Percentiles rank a stretch among this genome's conserved stretches.
These are phyloP conservation scores for Mamestra configurata DNA, from an alignment of 1,140 invertebrate species.

Conservation along the genomic window DNA sequence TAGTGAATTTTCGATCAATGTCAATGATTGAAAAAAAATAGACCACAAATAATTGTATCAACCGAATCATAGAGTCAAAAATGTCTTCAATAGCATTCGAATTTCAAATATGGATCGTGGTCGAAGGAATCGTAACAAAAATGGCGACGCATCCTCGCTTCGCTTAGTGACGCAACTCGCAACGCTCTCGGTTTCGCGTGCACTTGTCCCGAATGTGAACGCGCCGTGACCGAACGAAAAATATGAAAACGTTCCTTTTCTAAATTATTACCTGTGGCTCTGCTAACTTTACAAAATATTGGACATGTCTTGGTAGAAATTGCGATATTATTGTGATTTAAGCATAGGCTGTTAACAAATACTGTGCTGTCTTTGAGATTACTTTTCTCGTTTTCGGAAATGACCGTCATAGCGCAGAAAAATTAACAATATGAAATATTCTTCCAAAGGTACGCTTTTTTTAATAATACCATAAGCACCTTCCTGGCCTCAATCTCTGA, in stretches of 20 bases:
- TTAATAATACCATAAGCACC: too few species aligned
- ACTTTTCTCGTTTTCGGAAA: neutral
- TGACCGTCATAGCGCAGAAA: neutral
- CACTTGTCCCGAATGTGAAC: slow-evolving; percentile 85
- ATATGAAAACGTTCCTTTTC: slow-evolving; percentile 79
- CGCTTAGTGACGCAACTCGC: slow-evolving; percentile 78
- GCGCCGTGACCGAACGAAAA: slow-evolving; percentile 81
- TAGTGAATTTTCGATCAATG: neutral
- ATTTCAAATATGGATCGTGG: slow-evolving; percentile 27
- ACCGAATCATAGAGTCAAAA: neutral
- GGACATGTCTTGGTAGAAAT: neutral
- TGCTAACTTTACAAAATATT: slow-evolving; percentile 40
- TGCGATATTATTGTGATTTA: neutral
- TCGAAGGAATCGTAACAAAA: slow-evolving; percentile 32
- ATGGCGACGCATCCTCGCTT: slow-evolving; percentile 38
- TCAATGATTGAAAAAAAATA: neutral
- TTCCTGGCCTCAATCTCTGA: too few species aligned
- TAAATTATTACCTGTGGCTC: slow-evolving; percentile 53
- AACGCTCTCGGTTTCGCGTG: slow-evolving; percentile 85
- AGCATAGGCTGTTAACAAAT: neutral
- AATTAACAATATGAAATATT: neutral
- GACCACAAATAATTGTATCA: slow-evolving; percentile 7
- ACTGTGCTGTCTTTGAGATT: neutral
- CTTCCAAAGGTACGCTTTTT: too few species aligned
- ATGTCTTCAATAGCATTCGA: neutral